Evolutionary conservation across 2,113 vertebrate genomes (phyloP).

Genomic region (Entomyzon cyanotis): DNA sequence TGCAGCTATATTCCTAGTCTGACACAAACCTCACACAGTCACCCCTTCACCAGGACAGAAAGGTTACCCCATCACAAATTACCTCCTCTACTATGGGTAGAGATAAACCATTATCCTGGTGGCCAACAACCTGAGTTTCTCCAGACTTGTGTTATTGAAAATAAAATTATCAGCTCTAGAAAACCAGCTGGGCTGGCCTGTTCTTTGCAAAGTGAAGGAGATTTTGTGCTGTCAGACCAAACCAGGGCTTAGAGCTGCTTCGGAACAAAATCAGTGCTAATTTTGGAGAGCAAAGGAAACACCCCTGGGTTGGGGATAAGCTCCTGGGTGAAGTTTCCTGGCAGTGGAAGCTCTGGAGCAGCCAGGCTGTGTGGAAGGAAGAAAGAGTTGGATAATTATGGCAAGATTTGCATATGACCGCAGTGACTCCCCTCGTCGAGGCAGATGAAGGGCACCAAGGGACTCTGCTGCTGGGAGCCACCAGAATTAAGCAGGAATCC

Average conservation of each 20-base stretch:
- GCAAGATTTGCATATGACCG: conserved; percentile 35
- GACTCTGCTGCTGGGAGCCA: background rate
- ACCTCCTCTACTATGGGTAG: background rate
- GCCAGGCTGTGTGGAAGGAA: background rate
- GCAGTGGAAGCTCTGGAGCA: background rate
- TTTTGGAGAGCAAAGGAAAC: background rate
- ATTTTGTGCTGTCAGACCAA: background rate
- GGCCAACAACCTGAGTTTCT: background rate
- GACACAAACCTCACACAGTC: background rate
- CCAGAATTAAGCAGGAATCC: conserved; percentile 2
- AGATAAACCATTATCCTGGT: background rate
- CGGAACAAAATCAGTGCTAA: background rate
- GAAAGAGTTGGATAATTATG: background rate
- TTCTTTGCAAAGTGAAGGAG: background rate
- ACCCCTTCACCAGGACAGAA: background rate
- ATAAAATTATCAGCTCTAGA: background rate
- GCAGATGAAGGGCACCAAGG: conserved; percentile 16
- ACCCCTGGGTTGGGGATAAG: background rate
- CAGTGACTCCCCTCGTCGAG: background rate
- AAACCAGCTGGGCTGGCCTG: background rate
- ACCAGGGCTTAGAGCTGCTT: background rate
- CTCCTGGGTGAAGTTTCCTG: background rate
- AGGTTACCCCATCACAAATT: background rate
- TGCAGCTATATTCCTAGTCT: background rate
- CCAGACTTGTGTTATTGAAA: background rate